phyloP scores from a whole-genome alignment of 2,888 invertebrate genomes.

The Cephus pulcher region DNA sequence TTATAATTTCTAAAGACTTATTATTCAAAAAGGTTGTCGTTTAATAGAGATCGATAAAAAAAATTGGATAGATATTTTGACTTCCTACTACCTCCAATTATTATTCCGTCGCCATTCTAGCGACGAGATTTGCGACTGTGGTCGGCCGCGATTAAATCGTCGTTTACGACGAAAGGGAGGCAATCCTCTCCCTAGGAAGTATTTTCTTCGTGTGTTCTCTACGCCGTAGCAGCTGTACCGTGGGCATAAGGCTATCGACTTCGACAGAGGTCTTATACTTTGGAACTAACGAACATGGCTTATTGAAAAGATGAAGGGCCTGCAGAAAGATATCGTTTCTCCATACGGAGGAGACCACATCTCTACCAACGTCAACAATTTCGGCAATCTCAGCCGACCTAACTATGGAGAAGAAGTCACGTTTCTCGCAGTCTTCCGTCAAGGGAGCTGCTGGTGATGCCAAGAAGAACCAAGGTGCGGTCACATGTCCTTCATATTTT shows the following conservation, averaged over 20 bases:
- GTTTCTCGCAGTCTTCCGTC: slow-evolving; percentile 76
- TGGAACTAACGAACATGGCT: slow-evolving; percentile 79
- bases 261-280: slow-evolving; percentile 67
- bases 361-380: slow-evolving; percentile 70
- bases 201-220: slow-evolving; percentile 30
- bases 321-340: slow-evolving; percentile 77
- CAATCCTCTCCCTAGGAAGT: slow-evolving; percentile 68
- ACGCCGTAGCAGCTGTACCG: slow-evolving; percentile 22
- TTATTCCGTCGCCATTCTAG: slow-evolving; percentile 76
- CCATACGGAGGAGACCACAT: slow-evolving; percentile 75
- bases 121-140: slow-evolving; percentile 72
- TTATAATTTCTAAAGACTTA: neutral
- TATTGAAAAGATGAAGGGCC: slow-evolving; percentile 82
- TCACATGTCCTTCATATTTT: slow-evolving; percentile 7
- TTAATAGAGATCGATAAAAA: neutral
- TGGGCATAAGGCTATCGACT: slow-evolving; percentile 19
- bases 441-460: slow-evolving; percentile 80
- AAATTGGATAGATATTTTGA: neutral
- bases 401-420: slow-evolving; percentile 83
- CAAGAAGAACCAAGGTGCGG: slow-evolving; percentile 79
- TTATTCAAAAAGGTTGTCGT: neutral
- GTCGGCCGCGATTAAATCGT: slow-evolving; percentile 70
- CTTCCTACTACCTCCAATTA: slow-evolving; percentile 9
- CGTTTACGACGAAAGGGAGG: slow-evolving; percentile 78
- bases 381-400: slow-evolving; percentile 70